Evolutionary conservation across 2,888 invertebrate genomes (phyloP).

Genomic region (Volucella inflata): DNA sequence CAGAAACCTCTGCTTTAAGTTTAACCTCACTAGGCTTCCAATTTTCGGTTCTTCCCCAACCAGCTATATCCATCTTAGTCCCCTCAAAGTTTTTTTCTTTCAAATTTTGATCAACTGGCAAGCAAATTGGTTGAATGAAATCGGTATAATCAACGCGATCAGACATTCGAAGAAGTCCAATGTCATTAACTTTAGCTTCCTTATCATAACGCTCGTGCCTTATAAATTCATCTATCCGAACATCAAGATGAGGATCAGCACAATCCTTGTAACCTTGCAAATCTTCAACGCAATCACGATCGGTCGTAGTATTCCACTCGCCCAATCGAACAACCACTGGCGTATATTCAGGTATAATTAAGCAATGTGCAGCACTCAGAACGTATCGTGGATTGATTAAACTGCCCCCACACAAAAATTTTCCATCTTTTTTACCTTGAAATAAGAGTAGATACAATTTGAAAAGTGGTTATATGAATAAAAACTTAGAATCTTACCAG

Average conservation of each 20-base stretch:
- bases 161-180: slow-evolving; percentile 88
- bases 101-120: slow-evolving; percentile 83
- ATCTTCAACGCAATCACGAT: slow-evolving; percentile 86
- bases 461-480: not conserved
- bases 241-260: slow-evolving; percentile 86
- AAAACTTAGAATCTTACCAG: slow-evolving; percentile 77
- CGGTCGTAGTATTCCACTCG: slow-evolving; percentile 85
- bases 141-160: slow-evolving; percentile 85
- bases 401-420: slow-evolving; percentile 90
- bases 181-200: slow-evolving; percentile 87
- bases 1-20: slow-evolving; percentile 84
- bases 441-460: not conserved
- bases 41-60: slow-evolving; percentile 88
- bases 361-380: slow-evolving; percentile 90
- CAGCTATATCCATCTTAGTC: slow-evolving; percentile 85
- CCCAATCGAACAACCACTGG: slow-evolving; percentile 83
- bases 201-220: slow-evolving; percentile 88
- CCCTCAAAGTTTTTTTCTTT: slow-evolving; percentile 82
- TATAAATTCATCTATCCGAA: slow-evolving; percentile 87
- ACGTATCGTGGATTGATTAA: slow-evolving; percentile 87
- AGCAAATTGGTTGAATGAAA: slow-evolving; percentile 87
- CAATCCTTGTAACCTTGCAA: slow-evolving; percentile 85
- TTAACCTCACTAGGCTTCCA: slow-evolving; percentile 84
- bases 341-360: slow-evolving; percentile 86
- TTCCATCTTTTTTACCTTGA: slow-evolving; percentile 81